Base-by-base conservation (phyloP, 1,140 invertebrate genomes). In the Anadara kagoshimensis region DNA sequence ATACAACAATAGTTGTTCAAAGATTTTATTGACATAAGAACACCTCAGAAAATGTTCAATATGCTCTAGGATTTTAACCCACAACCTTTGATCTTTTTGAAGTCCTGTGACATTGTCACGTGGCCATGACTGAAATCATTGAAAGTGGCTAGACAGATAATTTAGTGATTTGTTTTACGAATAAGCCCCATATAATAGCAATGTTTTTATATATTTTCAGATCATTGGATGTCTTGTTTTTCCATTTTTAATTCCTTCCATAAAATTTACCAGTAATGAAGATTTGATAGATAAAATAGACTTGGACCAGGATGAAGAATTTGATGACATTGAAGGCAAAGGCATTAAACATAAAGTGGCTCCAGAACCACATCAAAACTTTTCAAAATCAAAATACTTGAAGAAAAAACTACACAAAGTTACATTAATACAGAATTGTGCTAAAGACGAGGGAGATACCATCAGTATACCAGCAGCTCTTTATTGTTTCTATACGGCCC, bases 401-500 rank as follows among this genome's bases (percentile, higher is more conserved):
- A 59, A 59, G 57, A 59, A 41, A 18, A 59, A 59, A 18, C 57
- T 59, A 12, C 43, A 59, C 16, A 8, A 59, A 59, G 57, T 59
- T 41, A 59, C 29, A 5, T 41, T 59, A 11, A 18, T 41, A 36
- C 29, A 36, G 29, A 36, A 36, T 7, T 36, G 29, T 36, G 12
- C 29, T 29, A 4, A 36, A 3, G 20, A 41, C 18, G 2, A 36
- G 20, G 43, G 43, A 41, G 57, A 59, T 5, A 41, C 29, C 11
- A 80, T 87, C 26, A 82, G 76, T 49, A n/a, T 85, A 12, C 71
- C 78, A 7, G 59, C 67, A 47, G 84, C 85, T 18, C 58, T 86
- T 36, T 82, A 82, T 65, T 85, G 76, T 65, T 87, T 87, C 76
- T 85, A 87, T 51, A 80, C 83, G 29, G 85, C 87, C 20, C 82